Percentiles rank a stretch among this genome's conserved stretches.
Evolutionary conservation across 2,113 vertebrate species (phyloP).

Genomic region (Marmota monax): DNA sequence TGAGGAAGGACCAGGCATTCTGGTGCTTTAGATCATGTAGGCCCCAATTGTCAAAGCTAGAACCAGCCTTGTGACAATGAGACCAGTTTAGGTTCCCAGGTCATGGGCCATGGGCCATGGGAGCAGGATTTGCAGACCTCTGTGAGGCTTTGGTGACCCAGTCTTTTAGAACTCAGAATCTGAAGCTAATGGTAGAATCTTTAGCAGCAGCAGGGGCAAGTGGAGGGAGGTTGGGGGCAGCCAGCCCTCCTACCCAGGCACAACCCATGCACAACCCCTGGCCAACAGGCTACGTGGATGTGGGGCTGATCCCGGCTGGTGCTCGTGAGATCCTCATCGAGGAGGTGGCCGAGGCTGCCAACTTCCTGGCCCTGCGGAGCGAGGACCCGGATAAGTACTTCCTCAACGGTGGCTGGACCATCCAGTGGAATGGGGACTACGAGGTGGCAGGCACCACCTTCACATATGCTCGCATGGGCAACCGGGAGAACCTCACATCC

Average conservation of each 20-base stretch:
- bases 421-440: conserved; percentile 98
- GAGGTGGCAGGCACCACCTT: conserved; percentile 95
- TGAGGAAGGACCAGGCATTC: background rate
- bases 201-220: background rate
- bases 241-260: too few relatives aligned
- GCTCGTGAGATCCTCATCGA: conserved; percentile 94
- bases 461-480: conserved; percentile 93
- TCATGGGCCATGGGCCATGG: background rate
- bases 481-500: conserved; percentile 96
- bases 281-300: conserved; percentile 94
- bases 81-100: background rate
- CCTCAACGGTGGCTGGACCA: conserved; percentile 96
- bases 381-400: conserved; percentile 94
- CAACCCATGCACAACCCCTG: background rate
- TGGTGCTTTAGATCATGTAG: background rate
- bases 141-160: background rate
- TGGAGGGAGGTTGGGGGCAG: background rate
- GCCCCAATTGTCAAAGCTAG: background rate
- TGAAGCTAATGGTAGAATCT: fast-evolving
- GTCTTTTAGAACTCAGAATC: background rate
- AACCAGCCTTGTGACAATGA: background rate
- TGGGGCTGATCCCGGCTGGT: conserved; percentile 95
- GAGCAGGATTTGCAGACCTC: background rate
- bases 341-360: conserved; percentile 94
- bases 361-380: conserved; percentile 95